Evolutionary conservation across 2,797 vertebrate genomes (phyloP), one percentile per base, ranked within the genome.

Genomic region (Aphelocoma californica): DNA sequence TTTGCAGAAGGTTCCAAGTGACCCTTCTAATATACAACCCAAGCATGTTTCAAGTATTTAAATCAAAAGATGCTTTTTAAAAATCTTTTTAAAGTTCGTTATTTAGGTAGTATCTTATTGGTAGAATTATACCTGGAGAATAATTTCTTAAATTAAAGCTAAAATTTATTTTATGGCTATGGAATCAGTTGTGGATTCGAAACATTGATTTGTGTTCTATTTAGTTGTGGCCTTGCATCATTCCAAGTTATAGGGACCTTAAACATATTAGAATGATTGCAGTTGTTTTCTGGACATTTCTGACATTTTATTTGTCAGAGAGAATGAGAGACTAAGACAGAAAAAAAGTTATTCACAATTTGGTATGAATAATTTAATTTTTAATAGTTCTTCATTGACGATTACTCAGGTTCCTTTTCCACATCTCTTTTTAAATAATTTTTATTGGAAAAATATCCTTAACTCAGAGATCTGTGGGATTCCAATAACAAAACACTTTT

Each of bases 391-490:
- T 61, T 58, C 4, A 47, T n/a, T 4, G 3, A 44, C 72, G 6
- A 38, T 44, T 1, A 31, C 16, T 69, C 42, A 9, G 20, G 3
- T 31, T 31, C 2, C 3, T 36, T 75, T 80, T 19, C 21, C 8
- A 26, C 17, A 36, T 21, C 1, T 26, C 47, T 47, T 51, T 34
- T 2, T 0, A 47, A 19, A 40, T 17, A 0, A 5, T 19, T 57
- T 45, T 50, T 60, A 26, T 45, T 73, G 25, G 21, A 69, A 81
- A 77, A 84, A n/a, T 42, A 19, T 42, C 9, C 14, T 42, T 73
- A 70, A 29, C 2, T 50, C 16, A 79, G 12, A 9, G 6, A 50
- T 44, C 9, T 16, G 1, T 65, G 17, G 7, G 7, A 51, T 71
- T 36, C 8, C 3, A 38, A 47, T 47, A 81, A 56, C 10, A 7